These are phyloP conservation scores for human DNA, from an alignment of 2,113 vertebrate genomes.

Conservation along the genomic window DNA sequence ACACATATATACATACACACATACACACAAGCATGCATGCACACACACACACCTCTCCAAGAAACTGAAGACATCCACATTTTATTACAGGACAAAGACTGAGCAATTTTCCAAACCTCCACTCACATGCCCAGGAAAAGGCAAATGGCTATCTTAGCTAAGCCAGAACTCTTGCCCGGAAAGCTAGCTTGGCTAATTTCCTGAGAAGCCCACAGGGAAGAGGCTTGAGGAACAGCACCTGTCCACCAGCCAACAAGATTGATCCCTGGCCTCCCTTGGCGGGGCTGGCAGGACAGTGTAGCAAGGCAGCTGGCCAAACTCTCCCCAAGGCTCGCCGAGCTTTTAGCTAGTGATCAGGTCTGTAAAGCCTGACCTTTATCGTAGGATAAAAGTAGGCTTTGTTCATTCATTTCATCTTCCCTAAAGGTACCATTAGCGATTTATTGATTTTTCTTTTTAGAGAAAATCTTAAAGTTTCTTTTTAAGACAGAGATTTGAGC, in stretches of 20 bases:
- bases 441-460: slow-evolving; percentile 55
- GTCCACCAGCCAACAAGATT: neutral
- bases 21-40: neutral
- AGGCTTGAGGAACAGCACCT: neutral
- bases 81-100: neutral
- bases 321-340: neutral
- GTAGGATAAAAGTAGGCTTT: neutral
- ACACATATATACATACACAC: neutral
- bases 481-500: neutral
- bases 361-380: slow-evolving; percentile 5
- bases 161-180: neutral
- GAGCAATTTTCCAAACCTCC: neutral
- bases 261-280: neutral
- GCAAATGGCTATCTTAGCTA: neutral
- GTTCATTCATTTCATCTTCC: slow-evolving; percentile 38
- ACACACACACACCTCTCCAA: neutral
- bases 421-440: slow-evolving; percentile 46
- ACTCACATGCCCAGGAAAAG: neutral
- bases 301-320: neutral
- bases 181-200: neutral
- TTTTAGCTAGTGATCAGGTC: neutral
- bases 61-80: neutral
- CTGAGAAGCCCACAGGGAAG: neutral
- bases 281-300: neutral
- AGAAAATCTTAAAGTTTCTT: slow-evolving; percentile 47